Conservation (phyloP, 2,888 invertebrate genomes). For the Cordylochernes scorpioides region DNA sequence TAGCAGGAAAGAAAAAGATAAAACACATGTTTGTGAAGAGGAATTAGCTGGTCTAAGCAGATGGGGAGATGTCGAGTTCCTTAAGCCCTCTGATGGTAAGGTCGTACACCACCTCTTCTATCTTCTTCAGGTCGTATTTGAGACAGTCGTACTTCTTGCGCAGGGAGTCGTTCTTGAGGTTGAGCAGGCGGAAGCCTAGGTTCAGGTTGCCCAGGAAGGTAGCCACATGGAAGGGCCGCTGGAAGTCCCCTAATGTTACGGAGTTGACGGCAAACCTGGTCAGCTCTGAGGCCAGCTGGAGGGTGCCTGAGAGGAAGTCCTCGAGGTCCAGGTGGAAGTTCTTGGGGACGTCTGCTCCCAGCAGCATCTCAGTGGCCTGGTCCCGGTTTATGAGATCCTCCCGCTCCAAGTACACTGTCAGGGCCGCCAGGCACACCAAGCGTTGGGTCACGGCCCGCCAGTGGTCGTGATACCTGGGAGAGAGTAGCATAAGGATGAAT, state of each 20-base stretch:
- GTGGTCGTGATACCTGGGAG: constrained; percentile 46
- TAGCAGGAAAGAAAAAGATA: no score
- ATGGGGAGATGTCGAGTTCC: no score
- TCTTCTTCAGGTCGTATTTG: constrained; percentile 66
- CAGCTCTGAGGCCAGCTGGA: constrained; percentile 56
- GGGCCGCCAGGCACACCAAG: constrained; percentile 43
- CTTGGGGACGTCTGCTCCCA: constrained; percentile 30
- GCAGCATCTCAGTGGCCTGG: constrained; percentile 45
- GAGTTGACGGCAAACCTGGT: constrained; percentile 29
- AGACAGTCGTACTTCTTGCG: constrained; percentile 60
- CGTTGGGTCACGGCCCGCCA: constrained; percentile 60
- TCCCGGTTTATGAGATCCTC: constrained; percentile 44
- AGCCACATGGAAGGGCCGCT: constrained; percentile 50
- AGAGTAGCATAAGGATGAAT: no score
- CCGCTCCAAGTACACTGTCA: constrained; percentile 50
- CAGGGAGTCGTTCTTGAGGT: constrained; percentile 63
- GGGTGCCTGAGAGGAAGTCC: constrained; percentile 52
- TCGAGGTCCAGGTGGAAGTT: constrained; percentile 66
- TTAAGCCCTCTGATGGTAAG: constrained; percentile 53
- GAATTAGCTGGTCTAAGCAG: no score
- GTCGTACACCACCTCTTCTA: constrained; percentile 71
- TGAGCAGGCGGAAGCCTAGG: constrained; percentile 61
- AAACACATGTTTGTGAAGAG: no score
- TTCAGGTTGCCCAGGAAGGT: constrained; percentile 59
- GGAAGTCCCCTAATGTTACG: constrained; percentile 42